Evolutionary conservation across 2,113 vertebrate genomes (phyloP), one percentile per base, ranked within the genome.

Genomic region (Entelurus aequoreus): DNA sequence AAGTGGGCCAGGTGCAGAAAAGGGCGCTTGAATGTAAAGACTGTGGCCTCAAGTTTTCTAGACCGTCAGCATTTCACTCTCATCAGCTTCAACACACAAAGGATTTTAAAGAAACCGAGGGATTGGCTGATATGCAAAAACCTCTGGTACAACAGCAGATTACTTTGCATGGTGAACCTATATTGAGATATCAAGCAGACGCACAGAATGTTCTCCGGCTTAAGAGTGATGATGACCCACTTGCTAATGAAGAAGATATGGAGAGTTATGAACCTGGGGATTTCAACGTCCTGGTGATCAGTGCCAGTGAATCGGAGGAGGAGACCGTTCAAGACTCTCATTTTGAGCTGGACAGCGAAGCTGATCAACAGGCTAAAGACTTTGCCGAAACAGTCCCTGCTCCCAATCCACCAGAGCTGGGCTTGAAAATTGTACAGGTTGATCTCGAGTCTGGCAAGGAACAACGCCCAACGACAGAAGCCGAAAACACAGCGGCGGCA

Each of bases 1-100:
- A 92, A 64, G 86, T 92, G 52, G 84, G 77, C 66, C 90, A 91
- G 69, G 81, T 92, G 4, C 86, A 92, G 78, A 92, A 91, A 61
- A 92, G 91, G 56, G 74, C 88, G 0, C 91, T 91, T 76, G 86
- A 90, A 78, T 92, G 91, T 84, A 82, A 79, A 54, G 77, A 86
- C 5, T 92, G 91, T 52, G 89, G 89, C 5, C 81, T 89, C 0
- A 88, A 84, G 56, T 92, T 92, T 68, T 91, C 91, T 21, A 77
- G 91, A 56, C 82, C 85, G 14, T 91, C 91, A 0, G 91, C 91
- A 0, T 82, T 92, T 49, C 86, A 91, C n/a, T 87, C 91, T 2
- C 91, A 92, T 75, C 75, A 85, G 74, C 86, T 91, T 37, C 87
- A 87, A 68, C 91, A 91, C 55, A 86, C 84, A 0, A 81, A 85